phyloP scores from a whole-genome alignment of 2,113 vertebrate species.

The Pimephales promelas region DNA sequence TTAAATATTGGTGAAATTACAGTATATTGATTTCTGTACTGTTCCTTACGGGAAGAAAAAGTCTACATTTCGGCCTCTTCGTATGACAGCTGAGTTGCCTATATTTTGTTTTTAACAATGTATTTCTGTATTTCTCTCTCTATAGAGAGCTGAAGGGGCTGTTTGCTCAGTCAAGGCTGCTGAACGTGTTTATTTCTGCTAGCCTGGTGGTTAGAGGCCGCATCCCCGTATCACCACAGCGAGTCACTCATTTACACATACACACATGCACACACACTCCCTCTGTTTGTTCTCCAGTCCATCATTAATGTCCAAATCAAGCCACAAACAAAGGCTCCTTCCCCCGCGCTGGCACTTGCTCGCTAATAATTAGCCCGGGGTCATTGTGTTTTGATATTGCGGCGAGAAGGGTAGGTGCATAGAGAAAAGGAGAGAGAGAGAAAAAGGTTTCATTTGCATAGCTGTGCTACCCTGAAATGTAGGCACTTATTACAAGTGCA shows the following conservation, averaged over 20 bases:
- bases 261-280: slow-evolving; percentile 33
- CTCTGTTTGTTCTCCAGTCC: slow-evolving; percentile 61
- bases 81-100: not conserved
- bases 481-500: slow-evolving; percentile 54
- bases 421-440: slow-evolving; percentile 34
- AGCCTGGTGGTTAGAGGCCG: slow-evolving; percentile 23
- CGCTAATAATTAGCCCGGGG: slow-evolving; percentile 69
- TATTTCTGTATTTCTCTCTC: not conserved
- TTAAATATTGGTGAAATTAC: not conserved
- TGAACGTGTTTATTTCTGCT: slow-evolving; percentile 2
- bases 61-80: not conserved
- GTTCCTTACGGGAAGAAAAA: not conserved
- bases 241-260: slow-evolving; percentile 25
- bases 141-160: slow-evolving; percentile 11
- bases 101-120: slow-evolving; percentile 5
- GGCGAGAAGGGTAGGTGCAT: slow-evolving; percentile 21
- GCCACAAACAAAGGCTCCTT: slow-evolving; percentile 65
- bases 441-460: slow-evolving; percentile 69
- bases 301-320: slow-evolving; percentile 73
- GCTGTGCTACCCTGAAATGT: slow-evolving; percentile 61
- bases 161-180: slow-evolving; percentile 27
- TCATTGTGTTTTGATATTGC: slow-evolving; percentile 72
- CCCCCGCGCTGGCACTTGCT: slow-evolving; percentile 44
- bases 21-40: not conserved
- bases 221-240: slow-evolving; percentile 35